Evolutionary conservation across 2,888 invertebrate species (phyloP), one percentile per base, ranked within the genome.

Genomic region (Phymatocera aterrima): DNA sequence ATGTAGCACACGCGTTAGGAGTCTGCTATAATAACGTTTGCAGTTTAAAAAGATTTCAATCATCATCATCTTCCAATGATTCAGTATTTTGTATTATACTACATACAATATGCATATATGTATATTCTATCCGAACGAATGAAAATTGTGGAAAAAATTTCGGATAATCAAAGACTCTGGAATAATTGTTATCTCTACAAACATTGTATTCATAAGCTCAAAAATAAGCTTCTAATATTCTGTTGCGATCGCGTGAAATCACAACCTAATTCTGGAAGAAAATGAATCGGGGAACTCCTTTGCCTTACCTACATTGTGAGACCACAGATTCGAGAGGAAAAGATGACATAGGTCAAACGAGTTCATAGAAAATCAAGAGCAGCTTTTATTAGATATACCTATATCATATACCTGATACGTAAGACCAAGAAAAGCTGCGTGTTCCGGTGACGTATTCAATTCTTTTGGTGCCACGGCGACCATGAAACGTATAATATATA

Each of bases 361-460:
- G 37, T 37, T 8, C 18, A 34, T 18, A 34, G 37, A 43, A 43
- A 24, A 37, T 64, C 12, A 28, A 37, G 21, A 37, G 37, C 61
- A 31, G n/a, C 61, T 21, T 64, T 64, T 57, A 34, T 37, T 64
- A 37, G 61, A 64, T 28, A 51, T 51, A 51, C n/a, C 8, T n/a
- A 12, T 37, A 64, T 18, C n/a, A n/a, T 37, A 64, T 64, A 37
- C 37, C 28, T 28, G 21, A 34, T 64, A 37, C 31, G 37, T 64
- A 37, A 15, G 37, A 34, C 31, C 18, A 18, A 37, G 12, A n/a
- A 64, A 6, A 6, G n/a, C 34, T 64, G n/a, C 61, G n/a, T 37
- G 34, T 64, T 64, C 61, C 61, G 61, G 61, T 64, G 61, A 64
- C 61, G 61, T 34, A 64, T 64, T 64, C 61, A 34, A 37, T 64